Conservation (phyloP, 2,888 invertebrate genomes). For the Pantelozetes paolii region DNA sequence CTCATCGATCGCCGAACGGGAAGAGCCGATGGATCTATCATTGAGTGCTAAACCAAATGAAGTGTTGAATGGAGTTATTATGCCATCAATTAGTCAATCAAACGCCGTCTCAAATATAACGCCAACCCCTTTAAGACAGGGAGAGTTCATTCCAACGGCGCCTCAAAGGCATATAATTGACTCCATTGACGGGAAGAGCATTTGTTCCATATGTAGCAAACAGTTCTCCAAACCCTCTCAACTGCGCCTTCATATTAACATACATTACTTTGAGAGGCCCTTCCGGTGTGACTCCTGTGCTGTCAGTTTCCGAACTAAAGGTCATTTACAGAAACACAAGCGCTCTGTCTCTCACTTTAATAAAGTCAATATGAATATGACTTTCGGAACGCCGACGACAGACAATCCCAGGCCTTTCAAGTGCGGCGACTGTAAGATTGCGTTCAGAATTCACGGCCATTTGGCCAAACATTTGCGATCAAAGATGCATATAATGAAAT, state of each 20-base stretch:
- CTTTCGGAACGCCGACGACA: slow-evolving; percentile 70
- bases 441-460: slow-evolving; percentile 90
- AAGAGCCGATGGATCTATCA: slow-evolving; percentile 36
- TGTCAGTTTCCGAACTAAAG: slow-evolving; percentile 81
- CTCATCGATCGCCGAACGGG: slow-evolving; percentile 2
- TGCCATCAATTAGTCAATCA: slow-evolving; percentile 10
- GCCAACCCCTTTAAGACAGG: slow-evolving; percentile 13
- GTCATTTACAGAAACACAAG: slow-evolving; percentile 88
- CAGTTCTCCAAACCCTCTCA: slow-evolving; percentile 87
- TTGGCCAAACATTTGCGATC: slow-evolving; percentile 93
- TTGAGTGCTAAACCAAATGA: slow-evolving; percentile 25
- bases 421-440: slow-evolving; percentile 91
- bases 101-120: background rate
- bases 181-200: slow-evolving; percentile 49
- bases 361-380: slow-evolving; percentile 77
- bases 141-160: slow-evolving; percentile 28
- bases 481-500: slow-evolving; percentile 89
- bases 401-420: slow-evolving; percentile 93
- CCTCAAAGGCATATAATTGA: slow-evolving; percentile 33
- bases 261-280: slow-evolving; percentile 88
- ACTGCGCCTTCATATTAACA: slow-evolving; percentile 83
- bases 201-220: slow-evolving; percentile 82
- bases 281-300: slow-evolving; percentile 87
- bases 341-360: slow-evolving; percentile 85
- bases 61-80: background rate